Base-by-base conservation (phyloP, 2,113 vertebrate genomes). In the Nesogale talazaci region DNA sequence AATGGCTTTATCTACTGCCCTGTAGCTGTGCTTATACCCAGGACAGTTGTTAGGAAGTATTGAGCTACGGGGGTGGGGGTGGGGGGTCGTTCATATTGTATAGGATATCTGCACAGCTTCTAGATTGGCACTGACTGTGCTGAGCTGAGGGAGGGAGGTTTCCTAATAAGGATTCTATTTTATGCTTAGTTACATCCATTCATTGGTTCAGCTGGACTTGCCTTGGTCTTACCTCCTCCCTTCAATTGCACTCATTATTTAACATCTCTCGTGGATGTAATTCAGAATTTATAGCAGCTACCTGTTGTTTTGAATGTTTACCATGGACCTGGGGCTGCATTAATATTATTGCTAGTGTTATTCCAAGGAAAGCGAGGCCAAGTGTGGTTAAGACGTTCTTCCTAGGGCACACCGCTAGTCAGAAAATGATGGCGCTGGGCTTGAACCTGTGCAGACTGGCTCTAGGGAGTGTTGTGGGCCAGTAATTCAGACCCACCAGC, bases 1-100 rank as follows among this genome's bases (percentile, higher is more conserved):
- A 1, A 22, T 70, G 27, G 42, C 40, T 90, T 83, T 61, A 56
- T 77, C 69, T 76, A 6, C 65, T 59, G 46, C 40, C 84, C 46
- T 83, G 3, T 61, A 1, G 29, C 81, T 78, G 16, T 38, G 38
- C 82, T 67, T 91, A 59, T 81, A 67, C 80, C 72, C 20, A 0
- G 22, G 87, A 89, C 75, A 25, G 70, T 76, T 83, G 69, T 89
- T 83, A 79, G 83, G 69, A 69, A 74, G 36, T 46, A 77, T 25
- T 69, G 83, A 34, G 40, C 84, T 85, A 2, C 56, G 29, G 82
- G 88, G 17, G 38, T 52, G 46, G 46, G 46, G 46, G 46, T 9
- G 10, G 46, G 4, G 10, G 2, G 46, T 6, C 10, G 9, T 27
- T 61, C 63, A n/a, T 22, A 61, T 87, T 40, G 19, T 17, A 67